Evolutionary conservation across 2,113 vertebrate genomes (phyloP), one percentile per base, ranked within the genome.

Genomic region (Urocolius indicus): DNA sequence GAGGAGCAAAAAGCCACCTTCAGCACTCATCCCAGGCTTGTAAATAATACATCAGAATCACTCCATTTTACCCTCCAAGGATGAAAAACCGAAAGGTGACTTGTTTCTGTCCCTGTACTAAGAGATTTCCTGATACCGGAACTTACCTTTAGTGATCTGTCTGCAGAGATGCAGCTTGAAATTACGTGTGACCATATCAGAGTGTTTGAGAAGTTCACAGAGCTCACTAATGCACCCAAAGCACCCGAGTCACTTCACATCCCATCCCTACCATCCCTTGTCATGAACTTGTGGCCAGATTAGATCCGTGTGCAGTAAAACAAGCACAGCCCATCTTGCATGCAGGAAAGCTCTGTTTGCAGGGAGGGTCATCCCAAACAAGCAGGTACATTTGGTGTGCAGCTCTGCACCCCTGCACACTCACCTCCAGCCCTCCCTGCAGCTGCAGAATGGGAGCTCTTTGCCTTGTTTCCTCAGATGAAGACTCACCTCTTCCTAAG

Each of bases 111-210:
- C 69, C 46, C 66, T 16, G 69, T 9, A 26, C 21, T 27, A 26
- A 22, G 18, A 10, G 27, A 54, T 34, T 16, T 20, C 49, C 41
- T 23, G 21, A 9, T 9, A 41, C 61, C 8, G 65, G n/a, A 54
- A 36, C 58, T 36, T 21, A 45, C 68, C 57, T 81, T 66, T 18
- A 32, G 27, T 21, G 43, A 65, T 13, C 29, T 19, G 21, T 17
- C 11, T 6, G 45, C 51, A 71, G 45, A 43, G n/a, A 66, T 13
- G 11, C 3, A 23, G 9, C 11, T 43, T 61, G 41, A 73, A 48
- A 49, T 13, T n/a, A 32, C 2, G 8, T 5, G 23, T 0, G 3
- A 30, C 24, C 29, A 1, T 5, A 22, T 19, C 17, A 13, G 12
- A 41, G 57, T 5, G 45, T 29, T 71, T 46, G 27, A 63, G 16